These are phyloP conservation scores for Leucosticte australis DNA, from an alignment of 2,113 vertebrate genomes.

Conservation along the genomic window DNA sequence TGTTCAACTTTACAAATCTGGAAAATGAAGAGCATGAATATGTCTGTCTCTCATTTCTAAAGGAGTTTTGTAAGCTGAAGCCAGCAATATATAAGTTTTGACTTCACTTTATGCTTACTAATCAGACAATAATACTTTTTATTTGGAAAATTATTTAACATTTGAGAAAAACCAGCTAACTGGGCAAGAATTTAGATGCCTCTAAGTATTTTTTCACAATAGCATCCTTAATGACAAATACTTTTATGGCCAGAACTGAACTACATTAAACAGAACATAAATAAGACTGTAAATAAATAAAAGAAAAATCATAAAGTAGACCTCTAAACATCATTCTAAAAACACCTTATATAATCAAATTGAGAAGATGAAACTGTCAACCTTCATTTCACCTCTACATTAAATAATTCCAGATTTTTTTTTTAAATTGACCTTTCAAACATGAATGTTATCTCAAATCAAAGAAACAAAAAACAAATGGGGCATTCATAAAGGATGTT, in stretches of 20 bases:
- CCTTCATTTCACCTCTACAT: constrained; percentile 75
- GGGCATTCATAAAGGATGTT: not conserved
- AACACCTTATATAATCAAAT: constrained; percentile 73
- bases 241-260: constrained; percentile 81
- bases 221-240: constrained; percentile 62
- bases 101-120: constrained; percentile 28
- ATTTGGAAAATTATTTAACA: not conserved
- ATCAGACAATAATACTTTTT: constrained; percentile 36
- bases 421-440: constrained; percentile 67
- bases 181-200: constrained; percentile 43
- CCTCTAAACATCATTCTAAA: constrained; percentile 75
- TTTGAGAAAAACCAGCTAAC: constrained; percentile 35
- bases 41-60: constrained; percentile 37
- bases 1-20: constrained; percentile 29
- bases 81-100: constrained; percentile 6
- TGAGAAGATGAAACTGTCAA: constrained; percentile 69
- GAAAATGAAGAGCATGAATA: constrained; percentile 16
- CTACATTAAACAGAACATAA: constrained; percentile 85
- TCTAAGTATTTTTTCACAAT: constrained; percentile 54
- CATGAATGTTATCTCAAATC: constrained; percentile 1
- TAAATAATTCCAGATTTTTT: constrained; percentile 72
- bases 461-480: not conserved
- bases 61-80: constrained; percentile 55
- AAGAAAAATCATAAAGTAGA: constrained; percentile 78
- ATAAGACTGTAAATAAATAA: constrained; percentile 88